phyloP scores from a whole-genome alignment of 2,113 vertebrate genomes.

The Amazona vittata region DNA sequence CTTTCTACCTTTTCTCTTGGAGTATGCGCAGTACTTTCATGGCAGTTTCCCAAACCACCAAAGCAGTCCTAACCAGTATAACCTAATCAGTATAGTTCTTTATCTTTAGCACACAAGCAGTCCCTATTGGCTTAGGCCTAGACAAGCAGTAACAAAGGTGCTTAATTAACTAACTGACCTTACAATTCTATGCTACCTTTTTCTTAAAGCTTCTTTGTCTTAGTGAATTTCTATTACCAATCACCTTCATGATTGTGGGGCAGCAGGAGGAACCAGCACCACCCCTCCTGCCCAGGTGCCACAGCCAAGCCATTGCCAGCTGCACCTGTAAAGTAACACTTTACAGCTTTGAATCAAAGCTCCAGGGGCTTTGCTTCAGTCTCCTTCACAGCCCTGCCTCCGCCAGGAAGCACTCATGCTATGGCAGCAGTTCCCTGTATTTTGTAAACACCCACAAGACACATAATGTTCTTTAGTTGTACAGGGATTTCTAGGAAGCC shows the following conservation, averaged over 20 bases:
- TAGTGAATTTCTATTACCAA: background rate
- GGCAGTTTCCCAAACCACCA: background rate
- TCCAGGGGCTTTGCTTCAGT: background rate
- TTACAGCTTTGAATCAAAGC: background rate
- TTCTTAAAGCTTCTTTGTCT: background rate
- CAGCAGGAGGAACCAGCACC: too few species aligned
- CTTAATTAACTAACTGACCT: background rate
- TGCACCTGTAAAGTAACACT: background rate
- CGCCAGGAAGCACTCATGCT: fast-evolving
- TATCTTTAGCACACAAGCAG: background rate
- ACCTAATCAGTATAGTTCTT: background rate
- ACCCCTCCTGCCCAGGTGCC: background rate
- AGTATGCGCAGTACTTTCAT: background rate
- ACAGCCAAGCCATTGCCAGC: fast-evolving
- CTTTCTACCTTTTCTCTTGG: background rate
- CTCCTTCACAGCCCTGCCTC: background rate
- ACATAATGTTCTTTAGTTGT: background rate
- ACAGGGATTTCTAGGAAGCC: background rate
- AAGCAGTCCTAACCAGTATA: background rate
- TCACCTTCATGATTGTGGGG: fast-evolving
- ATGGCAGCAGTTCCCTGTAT: background rate
- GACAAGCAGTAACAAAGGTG: background rate
- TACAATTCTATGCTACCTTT: background rate
- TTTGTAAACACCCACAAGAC: background rate
- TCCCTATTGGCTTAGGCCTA: background rate